Base-by-base conservation (phyloP, 2,888 invertebrate species). In the Acanthosepion esculentum region DNA sequence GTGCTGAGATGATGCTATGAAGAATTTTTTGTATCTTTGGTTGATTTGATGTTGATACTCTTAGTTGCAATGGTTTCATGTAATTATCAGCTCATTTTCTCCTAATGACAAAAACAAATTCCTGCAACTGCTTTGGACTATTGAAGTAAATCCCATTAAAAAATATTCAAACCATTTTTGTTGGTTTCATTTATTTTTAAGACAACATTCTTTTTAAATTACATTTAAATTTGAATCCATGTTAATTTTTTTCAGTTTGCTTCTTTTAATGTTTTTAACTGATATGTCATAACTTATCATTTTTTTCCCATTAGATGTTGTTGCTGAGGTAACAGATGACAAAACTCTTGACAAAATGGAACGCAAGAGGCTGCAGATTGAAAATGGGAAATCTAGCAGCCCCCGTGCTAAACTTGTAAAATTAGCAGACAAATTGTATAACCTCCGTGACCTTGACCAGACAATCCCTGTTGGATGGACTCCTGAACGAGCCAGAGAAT, bases 351-450 rank as follows among this genome's bases (percentile, higher is more conserved):
- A 98, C 0, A 98, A 98, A 96, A 96, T 97, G 50, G 98, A 98
- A 95, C 97, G 98, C 98, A 98, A 97, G 94, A 95, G 95, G 55
- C 96, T 96, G 48, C 98, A 98, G 96, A 98, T 98, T 95, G 97
- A 97, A 64, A 98, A 98, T 97, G 98, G 98, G 0, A 97, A 98
- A 0, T 97, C 96, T 7, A 96, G 97, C 1, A 98, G 98, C 95
- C 96, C 96, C 26, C 98, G 98, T 96, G 98, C 98, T 0, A 98
- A 98, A 96, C 97, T 98, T 50, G 98, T 99, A 0, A 98, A 98
- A 97, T 97, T 99, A 95, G 98, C 98, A 0, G 99, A 99, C 97
- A 99, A 99, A 97, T 97, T 99, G 95, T 98, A 99, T 97, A 99
- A 99, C 97, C 97, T 99, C 29, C 97, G 98, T 94, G 98, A 99